Conservation (phyloP, 2,888 invertebrate species). For the Scrobipalpa atriplicella region DNA sequence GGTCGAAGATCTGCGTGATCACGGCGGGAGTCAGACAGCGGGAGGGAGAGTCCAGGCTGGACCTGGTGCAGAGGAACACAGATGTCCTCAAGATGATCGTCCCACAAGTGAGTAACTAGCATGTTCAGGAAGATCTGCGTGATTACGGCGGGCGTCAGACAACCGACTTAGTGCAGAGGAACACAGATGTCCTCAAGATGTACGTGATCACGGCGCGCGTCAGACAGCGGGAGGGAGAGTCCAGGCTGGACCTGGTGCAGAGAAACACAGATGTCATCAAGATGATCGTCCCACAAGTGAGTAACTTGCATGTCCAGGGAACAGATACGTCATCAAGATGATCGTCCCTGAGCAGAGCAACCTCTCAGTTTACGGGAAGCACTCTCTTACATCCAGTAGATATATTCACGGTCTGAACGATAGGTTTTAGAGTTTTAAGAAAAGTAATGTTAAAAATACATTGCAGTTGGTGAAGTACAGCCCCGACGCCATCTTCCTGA, state of each 20-base stretch:
- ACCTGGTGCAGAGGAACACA: slow-evolving; percentile 94
- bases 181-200: slow-evolving; percentile 93
- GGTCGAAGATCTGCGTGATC: slow-evolving; percentile 93
- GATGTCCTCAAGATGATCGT: slow-evolving; percentile 94
- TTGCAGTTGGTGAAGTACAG: slow-evolving; percentile 88
- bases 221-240: slow-evolving; percentile 94
- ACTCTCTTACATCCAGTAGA: too few relatives aligned
- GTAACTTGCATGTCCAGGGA: too few relatives aligned
- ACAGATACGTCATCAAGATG: too few relatives aligned
- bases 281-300: slow-evolving; percentile 82
- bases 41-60: slow-evolving; percentile 93
- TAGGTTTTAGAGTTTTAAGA: background rate
- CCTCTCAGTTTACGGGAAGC: too few relatives aligned
- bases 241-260: slow-evolving; percentile 93
- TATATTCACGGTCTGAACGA: too few relatives aligned
- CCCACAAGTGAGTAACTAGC: background rate
- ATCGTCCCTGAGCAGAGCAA: too few relatives aligned
- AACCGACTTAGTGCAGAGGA: slow-evolving; percentile 94
- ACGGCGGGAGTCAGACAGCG: slow-evolving; percentile 96
- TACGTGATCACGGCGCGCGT: slow-evolving; percentile 96
- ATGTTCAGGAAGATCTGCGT: slow-evolving; percentile 88
- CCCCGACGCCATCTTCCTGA: slow-evolving; percentile 91
- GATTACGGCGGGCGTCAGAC: slow-evolving; percentile 95
- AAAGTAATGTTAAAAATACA: too few relatives aligned
- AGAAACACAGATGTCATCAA: slow-evolving; percentile 95